Evolutionary conservation across 2,113 vertebrate genomes (phyloP).

Genomic region (Platanista minor): DNA sequence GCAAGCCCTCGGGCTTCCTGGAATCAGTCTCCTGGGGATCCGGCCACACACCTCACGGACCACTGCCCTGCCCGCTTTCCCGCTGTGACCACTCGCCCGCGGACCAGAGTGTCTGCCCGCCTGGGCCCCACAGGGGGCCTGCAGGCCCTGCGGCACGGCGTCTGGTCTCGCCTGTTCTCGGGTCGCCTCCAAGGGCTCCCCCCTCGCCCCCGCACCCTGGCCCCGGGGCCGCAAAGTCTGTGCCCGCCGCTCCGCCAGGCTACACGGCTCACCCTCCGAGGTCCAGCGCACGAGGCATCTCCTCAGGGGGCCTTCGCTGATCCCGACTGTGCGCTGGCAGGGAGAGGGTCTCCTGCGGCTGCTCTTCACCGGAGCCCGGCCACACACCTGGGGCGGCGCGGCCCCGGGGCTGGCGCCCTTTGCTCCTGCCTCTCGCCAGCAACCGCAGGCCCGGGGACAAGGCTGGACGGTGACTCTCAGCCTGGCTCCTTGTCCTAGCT

Average conservation of each 20-base stretch:
- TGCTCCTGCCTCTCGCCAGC: not conserved
- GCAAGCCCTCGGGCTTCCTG: not conserved
- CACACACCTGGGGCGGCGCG: too few species aligned
- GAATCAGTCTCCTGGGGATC: not conserved
- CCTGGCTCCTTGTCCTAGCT: not conserved
- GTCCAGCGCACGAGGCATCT: too few species aligned
- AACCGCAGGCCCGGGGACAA: not conserved
- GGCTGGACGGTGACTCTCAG: not conserved
- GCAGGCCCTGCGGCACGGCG: rapidly evolving
- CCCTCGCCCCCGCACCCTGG: rapidly evolving
- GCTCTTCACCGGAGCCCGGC: too few species aligned
- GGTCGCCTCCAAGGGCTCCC: not conserved
- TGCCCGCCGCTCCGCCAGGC: too few species aligned
- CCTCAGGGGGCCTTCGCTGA: not conserved
- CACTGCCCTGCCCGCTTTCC: too few species aligned
- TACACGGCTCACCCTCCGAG: not conserved
- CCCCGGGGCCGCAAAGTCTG: rapidly evolving
- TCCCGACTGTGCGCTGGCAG: rapidly evolving
- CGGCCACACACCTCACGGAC: not conserved
- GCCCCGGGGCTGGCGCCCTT: rapidly evolving
- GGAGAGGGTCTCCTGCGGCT: too few species aligned
- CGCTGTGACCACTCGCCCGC: rapidly evolving
- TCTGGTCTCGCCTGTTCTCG: rapidly evolving
- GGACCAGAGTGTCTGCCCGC: not conserved
- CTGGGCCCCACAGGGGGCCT: rapidly evolving